These are phyloP conservation scores for Bufo gargarizans DNA, from an alignment of 2,113 vertebrate genomes.

Conservation along the genomic window DNA sequence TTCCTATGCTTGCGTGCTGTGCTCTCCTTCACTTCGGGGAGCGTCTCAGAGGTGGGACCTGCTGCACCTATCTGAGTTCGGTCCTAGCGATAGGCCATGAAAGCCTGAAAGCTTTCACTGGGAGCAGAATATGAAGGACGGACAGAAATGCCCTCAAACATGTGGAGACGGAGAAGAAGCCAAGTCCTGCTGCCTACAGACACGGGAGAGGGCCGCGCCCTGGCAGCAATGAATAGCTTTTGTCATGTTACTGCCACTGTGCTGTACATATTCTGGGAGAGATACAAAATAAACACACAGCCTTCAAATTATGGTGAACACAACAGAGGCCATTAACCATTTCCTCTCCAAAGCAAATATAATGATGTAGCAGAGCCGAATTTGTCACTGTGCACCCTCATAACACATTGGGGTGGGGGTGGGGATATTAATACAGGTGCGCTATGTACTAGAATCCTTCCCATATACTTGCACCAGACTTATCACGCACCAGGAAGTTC, in stretches of 20 bases:
- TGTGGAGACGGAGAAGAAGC: conserved; percentile 44
- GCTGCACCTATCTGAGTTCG: too few relatives aligned
- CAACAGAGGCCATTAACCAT: background rate
- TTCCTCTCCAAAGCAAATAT: background rate
- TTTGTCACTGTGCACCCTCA: background rate
- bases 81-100: too few relatives aligned
- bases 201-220: conserved; percentile 10
- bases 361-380: background rate
- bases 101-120: conserved; percentile 33
- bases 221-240: conserved; percentile 46
- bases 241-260: conserved; percentile 51
- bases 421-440: too few relatives aligned
- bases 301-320: conserved; percentile 1
- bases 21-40: too few relatives aligned
- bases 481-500: too few relatives aligned
- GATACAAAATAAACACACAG: conserved; percentile 43
- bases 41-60: too few relatives aligned
- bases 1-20: too few relatives aligned
- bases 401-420: too few relatives aligned
- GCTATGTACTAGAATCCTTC: too few relatives aligned
- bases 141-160: conserved; percentile 46
- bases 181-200: conserved; percentile 40
- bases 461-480: too few relatives aligned
- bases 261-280: conserved; percentile 32
- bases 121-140: conserved; percentile 22